Evolutionary conservation across 64 coral and sea anemone species (phyloP), one percentile per base, ranked within the genome.

Genomic region (Pachyseris speciosa): DNA sequence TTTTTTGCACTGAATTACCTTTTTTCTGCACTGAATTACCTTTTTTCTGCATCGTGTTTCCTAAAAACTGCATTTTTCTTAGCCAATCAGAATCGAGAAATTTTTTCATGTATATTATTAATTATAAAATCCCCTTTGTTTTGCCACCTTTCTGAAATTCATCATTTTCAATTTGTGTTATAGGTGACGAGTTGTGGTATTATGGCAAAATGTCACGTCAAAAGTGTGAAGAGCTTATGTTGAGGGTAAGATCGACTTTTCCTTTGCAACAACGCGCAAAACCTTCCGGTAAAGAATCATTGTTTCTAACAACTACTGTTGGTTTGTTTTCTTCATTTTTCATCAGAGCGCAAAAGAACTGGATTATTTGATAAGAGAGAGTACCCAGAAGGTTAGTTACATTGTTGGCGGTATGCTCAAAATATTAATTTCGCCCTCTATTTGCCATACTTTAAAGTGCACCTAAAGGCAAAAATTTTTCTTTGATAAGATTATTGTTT

Each of bases 201-300:
- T 70, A 83, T 24, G 93, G 93, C 4, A 94, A 94, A 79, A 77
- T 94, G 87, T 88, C 86, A 5, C 69, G 93, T 69, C 86, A 85
- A 57, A 40, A 70, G 17, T 94, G 93, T 10, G 93, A 94, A 28
- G 93, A 94, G 20, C 49, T 90, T 12, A 85, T 94, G 87, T 22
- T 83, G 43, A 89, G 83, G 78, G 93, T 94, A 94, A 49, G 9
- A 28, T 13, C 20, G 20, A 30, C 10, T 39, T 22, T 19, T 70
- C 28, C 0, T 55, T 36, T 0, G 60, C 60, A 7, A 22, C 9
- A 64, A 28, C 12, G 3, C 20, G 16, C 6, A 3, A 53, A 53
- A 17, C n/a, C 50, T 53, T 53, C 8, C 50, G 20, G 50, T 3
- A 12, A 53, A 16, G 50, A 53, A n/a, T n/a, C n/a, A n/a, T 53